A percentile compares a stretch with the other conserved stretches of the same genome.
Conservation (phyloP, 2,113 vertebrate species). For the Malurus melanocephalus region DNA sequence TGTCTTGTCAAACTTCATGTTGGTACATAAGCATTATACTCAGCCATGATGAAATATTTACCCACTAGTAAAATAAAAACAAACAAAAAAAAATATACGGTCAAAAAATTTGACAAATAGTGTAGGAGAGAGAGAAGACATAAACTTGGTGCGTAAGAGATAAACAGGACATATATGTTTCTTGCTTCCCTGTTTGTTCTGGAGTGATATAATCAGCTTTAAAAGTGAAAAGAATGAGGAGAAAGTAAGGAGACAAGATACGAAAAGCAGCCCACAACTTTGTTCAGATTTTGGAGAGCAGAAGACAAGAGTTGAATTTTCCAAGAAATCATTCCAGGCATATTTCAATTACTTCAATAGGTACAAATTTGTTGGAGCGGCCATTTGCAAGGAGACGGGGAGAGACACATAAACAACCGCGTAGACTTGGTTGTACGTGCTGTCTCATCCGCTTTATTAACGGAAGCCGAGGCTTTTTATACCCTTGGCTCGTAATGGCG, state of each 20-base stretch:
- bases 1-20: background rate
- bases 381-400: too few species aligned
- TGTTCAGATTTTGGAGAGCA: background rate
- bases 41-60: background rate
- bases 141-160: background rate
- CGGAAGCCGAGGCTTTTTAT: too few species aligned
- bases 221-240: background rate
- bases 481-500: too few species aligned
- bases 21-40: background rate
- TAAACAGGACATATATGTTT: background rate
- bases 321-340: background rate
- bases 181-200: background rate
- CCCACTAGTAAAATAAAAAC: background rate
- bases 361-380: too few species aligned
- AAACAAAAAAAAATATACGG: background rate
- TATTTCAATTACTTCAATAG: background rate
- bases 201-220: background rate
- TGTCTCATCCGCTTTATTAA: too few species aligned
- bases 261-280: background rate
- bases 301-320: background rate
- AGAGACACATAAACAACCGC: too few species aligned
- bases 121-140: background rate
- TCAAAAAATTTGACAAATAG: accelerated
- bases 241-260: background rate
- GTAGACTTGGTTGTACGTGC: too few species aligned